phyloP scores from a whole-genome alignment of 1,140 invertebrate species.

The Diorhabda elongata region DNA sequence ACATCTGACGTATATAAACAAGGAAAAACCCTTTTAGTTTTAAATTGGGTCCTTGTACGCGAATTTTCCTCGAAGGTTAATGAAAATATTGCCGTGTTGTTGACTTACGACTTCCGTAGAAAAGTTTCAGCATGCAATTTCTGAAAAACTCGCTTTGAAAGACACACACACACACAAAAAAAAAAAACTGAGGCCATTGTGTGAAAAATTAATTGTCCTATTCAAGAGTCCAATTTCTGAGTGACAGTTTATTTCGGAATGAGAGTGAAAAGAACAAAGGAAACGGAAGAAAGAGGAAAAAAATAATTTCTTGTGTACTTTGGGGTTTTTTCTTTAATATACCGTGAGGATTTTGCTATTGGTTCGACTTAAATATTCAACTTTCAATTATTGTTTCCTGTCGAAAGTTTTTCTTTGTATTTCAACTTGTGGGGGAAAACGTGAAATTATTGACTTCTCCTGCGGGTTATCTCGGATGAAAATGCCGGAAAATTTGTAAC shows the following conservation, averaged over 20 bases:
- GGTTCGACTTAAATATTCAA: no score
- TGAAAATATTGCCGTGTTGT: background rate
- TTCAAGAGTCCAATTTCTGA: background rate
- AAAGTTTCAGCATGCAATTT: background rate
- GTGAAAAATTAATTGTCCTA: constrained; percentile 1
- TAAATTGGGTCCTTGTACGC: no score
- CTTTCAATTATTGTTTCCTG: no score
- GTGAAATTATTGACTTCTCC: no score
- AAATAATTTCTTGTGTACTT: constrained; percentile 8
- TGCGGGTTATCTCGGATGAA: no score
- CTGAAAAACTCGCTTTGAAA: background rate
- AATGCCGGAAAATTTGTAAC: no score
- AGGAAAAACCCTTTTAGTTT: no score
- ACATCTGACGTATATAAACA: no score
- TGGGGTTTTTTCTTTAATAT: no score
- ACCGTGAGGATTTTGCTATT: no score
- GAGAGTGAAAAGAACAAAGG: background rate
- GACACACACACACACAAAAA: background rate
- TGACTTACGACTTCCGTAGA: constrained; percentile 1
- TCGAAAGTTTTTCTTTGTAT: no score
- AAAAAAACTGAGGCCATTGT: background rate
- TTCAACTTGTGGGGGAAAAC: no score
- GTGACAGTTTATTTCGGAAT: background rate
- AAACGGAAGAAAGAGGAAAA: background rate
- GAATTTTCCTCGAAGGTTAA: background rate